These are phyloP conservation scores for Lepidocolaptes lacrymiger DNA, from an alignment of 2,797 vertebrate genomes.

Conservation along the genomic window DNA sequence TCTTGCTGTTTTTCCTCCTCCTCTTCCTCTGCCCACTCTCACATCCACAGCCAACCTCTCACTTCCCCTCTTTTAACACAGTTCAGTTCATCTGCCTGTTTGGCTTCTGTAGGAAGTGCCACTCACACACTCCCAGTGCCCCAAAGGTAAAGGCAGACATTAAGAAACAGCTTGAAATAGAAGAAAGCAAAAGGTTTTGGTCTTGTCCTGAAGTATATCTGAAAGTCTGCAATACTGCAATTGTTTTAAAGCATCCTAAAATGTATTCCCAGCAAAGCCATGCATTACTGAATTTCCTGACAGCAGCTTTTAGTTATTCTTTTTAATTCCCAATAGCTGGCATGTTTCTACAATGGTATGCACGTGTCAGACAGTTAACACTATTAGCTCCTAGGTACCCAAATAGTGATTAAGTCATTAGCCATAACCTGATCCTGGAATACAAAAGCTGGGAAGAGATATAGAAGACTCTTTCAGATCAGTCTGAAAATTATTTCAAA, in stretches of 20 bases:
- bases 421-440: background rate
- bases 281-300: background rate
- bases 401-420: background rate
- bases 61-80: background rate
- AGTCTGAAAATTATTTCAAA: background rate
- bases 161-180: background rate
- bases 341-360: background rate
- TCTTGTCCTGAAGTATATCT: background rate
- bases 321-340: background rate
- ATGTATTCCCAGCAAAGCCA: background rate
- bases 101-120: background rate
- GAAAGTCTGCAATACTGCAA: background rate
- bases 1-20: background rate
- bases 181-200: background rate
- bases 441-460: background rate
- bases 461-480: background rate
- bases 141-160: background rate
- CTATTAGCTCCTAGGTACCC: background rate
- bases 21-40: slow-evolving; percentile 17
- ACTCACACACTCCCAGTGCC: background rate
- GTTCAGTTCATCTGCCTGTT: background rate
- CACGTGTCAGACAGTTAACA: background rate
- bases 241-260: background rate
- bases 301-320: background rate
- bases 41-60: slow-evolving; percentile 6